These are phyloP conservation scores for Dolichoris vasculosae DNA, from an alignment of 1,140 invertebrate genomes.

Conservation along the genomic window DNA sequence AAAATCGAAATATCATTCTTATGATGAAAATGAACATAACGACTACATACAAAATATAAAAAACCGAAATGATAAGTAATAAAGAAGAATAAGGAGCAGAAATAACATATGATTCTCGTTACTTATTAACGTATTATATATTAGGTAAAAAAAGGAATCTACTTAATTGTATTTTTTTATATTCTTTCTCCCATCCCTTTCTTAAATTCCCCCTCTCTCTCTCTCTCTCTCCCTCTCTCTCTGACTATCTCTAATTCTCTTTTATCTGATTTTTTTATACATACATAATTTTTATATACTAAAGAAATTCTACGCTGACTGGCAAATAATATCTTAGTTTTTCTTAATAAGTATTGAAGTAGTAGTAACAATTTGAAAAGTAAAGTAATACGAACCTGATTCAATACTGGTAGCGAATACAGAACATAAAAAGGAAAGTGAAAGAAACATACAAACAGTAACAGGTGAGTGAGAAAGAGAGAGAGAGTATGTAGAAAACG, in stretches of 20 bases:
- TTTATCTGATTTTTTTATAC: not conserved
- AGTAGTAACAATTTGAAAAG: slow-evolving; percentile 45
- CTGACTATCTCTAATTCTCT: not conserved
- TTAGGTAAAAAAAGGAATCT: slow-evolving; percentile 11
- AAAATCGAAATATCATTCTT: too few relatives aligned
- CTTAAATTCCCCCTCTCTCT: not conserved
- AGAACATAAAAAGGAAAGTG: slow-evolving; percentile 24
- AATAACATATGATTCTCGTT: not conserved
- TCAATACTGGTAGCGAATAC: slow-evolving; percentile 73
- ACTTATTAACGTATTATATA: slow-evolving; percentile 45
- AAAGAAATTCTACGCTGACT: slow-evolving; percentile 44
- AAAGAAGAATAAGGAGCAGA: not conserved
- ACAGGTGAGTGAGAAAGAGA: not conserved
- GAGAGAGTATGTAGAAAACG: not conserved
- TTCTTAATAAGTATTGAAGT: slow-evolving; percentile 19
- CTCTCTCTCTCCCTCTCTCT: not conserved
- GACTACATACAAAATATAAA: not conserved
- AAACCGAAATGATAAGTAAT: not conserved
- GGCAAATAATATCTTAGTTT: slow-evolving; percentile 71
- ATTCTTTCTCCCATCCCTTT: not conserved
- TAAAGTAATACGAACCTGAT: slow-evolving; percentile 74
- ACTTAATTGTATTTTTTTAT: not conserved
- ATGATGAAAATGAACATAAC: slow-evolving; percentile 12
- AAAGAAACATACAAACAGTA: not conserved
- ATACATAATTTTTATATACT: not conserved